phyloP scores from a whole-genome alignment of 2,888 invertebrate genomes.

The Napeogenes sylphis region DNA sequence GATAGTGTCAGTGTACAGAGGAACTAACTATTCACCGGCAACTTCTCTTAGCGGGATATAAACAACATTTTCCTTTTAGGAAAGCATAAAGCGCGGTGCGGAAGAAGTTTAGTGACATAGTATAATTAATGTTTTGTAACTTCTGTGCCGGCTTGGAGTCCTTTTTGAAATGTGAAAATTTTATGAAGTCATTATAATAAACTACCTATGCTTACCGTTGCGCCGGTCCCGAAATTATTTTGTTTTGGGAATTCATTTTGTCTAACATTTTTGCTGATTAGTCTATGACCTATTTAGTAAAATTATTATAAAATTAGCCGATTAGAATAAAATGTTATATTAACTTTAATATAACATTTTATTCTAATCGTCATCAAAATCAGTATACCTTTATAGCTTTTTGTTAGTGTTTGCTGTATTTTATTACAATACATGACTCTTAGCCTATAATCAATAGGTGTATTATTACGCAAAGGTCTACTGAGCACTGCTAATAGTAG shows the following conservation, averaged over 20 bases:
- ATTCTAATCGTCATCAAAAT: no score
- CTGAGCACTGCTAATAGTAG: no score
- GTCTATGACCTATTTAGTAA: background rate
- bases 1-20: background rate
- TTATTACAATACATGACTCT: no score
- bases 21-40: background rate
- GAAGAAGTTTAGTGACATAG: background rate
- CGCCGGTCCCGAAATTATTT: background rate
- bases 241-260: background rate
- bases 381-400: no score
- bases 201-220: background rate
- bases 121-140: constrained; percentile 1
- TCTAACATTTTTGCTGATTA: background rate
- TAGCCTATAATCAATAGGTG: no score
- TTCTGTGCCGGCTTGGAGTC: background rate
- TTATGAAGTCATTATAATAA: background rate
- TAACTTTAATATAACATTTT: no score
- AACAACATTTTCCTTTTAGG: background rate
- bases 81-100: background rate
- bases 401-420: no score
- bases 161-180: background rate
- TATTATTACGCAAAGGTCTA: no score
- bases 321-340: no score
- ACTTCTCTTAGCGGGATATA: background rate
- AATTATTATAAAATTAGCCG: no score